Evolutionary conservation across 1,140 invertebrate genomes (phyloP).

Genomic region (Atta cephalotes): DNA sequence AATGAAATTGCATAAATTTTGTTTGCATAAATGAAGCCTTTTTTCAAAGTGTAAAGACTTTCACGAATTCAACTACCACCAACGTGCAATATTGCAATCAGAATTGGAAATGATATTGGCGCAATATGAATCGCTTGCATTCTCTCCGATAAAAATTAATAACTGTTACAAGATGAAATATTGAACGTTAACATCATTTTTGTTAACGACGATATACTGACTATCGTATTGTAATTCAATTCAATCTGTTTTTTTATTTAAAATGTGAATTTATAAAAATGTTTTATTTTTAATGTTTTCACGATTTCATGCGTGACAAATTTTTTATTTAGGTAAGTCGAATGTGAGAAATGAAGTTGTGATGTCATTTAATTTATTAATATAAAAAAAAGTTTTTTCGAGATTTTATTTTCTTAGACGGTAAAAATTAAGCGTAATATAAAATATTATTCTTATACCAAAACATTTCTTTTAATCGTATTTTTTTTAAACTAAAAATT

Average conservation of each 20-base stretch:
- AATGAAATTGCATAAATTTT: slow-evolving; percentile 41
- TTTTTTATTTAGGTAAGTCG: background rate
- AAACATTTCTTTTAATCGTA: too few species aligned
- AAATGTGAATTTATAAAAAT: background rate
- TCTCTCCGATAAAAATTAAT: slow-evolving; percentile 28
- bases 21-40: slow-evolving; percentile 14
- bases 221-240: background rate
- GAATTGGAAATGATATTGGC: slow-evolving; percentile 52
- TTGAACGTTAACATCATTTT: slow-evolving; percentile 8
- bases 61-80: slow-evolving; percentile 15
- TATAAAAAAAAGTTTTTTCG: background rate
- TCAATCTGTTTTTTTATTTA: background rate
- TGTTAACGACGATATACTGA: background rate
- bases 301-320: background rate
- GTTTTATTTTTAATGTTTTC: background rate
- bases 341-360: background rate
- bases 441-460: too few species aligned
- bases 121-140: slow-evolving; percentile 45
- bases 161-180: slow-evolving; percentile 39
- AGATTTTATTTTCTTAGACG: too few species aligned
- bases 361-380: background rate
- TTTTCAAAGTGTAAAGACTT: slow-evolving; percentile 30
- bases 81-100: slow-evolving; percentile 39
- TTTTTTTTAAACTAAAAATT: too few species aligned
- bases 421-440: too few species aligned